Evolutionary conservation across 2,888 invertebrate species (phyloP), one percentile per base, ranked within the genome.

Genomic region (Deroplatys truncata): DNA sequence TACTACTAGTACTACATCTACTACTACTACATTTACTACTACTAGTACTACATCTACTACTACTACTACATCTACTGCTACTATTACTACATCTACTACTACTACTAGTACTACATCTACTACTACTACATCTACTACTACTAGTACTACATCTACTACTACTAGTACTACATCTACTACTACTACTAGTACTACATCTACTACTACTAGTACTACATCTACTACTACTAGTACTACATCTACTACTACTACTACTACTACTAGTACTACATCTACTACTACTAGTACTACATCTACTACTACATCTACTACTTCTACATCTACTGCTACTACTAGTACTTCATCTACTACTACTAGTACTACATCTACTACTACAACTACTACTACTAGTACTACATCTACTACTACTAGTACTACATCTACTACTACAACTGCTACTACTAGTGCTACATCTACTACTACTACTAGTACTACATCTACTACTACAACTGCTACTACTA

Each of bases 81-180:
- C 87, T 1, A 87, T 82, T 84, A 87, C 87, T 1, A 84, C 87
- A 3, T 84, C 87, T 1, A 87, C 87, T 28, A 87, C 87, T 56
- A 87, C 87, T 84, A 87, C 87, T 1, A 87, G 82, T 87, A 87
- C 82, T 1, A 87, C 87, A 3, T 84, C 87, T 84, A 87, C 72
- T 56, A 87, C 87, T 87, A 56, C 87, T 87, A 87, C 87, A 84
- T 84, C 87, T 87, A 87, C 10, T 87, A 87, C 87, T 87, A 84
- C 87, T 87, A 87, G 82, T 87, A 87, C 82, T 87, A 87, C 87
- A 4, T 16, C 87, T 56, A 15, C 87, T 56, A 87, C 87, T 87
- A 56, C 87, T 10, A 87, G 82, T 84, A 56, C 82, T 15, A 87
- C 82, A 1, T 84, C 87, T 84, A 56, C 82, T 56, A 88, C 88